phyloP scores from a whole-genome alignment of 2,888 invertebrate species.

The Monoplex corrugatus region DNA sequence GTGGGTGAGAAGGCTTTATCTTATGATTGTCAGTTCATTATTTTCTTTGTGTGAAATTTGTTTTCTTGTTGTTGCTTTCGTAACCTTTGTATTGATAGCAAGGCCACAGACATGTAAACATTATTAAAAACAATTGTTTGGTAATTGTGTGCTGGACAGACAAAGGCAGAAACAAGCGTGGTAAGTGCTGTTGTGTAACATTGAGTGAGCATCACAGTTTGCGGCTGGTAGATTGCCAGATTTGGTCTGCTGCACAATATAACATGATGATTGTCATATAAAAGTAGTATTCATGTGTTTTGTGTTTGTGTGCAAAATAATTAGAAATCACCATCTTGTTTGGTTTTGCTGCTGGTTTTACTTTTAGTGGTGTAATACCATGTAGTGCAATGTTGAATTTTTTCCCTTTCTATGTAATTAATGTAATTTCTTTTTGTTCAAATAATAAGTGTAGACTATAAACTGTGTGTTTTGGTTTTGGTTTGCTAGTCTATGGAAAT shows the following conservation, averaged over 20 bases:
- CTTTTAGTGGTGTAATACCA: too few species aligned
- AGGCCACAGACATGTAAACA: neutral
- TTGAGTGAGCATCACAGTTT: neutral
- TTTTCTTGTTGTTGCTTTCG: too few species aligned
- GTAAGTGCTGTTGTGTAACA: conserved; percentile 13
- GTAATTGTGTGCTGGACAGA: conserved; percentile 17
- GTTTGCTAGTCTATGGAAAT: too few species aligned
- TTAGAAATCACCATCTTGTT: neutral
- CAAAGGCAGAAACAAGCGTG: neutral
- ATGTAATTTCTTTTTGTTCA: too few species aligned
- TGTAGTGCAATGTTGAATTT: neutral
- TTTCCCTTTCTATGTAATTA: neutral
- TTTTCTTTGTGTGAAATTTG: neutral
- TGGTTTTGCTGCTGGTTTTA: neutral
- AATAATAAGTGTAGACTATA: too few species aligned
- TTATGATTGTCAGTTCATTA: neutral
- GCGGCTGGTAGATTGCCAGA: conserved; percentile 26
- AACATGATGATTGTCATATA: neutral
- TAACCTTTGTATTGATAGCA: neutral
- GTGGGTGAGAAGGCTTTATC: too few species aligned
- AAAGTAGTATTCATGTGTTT: neutral
- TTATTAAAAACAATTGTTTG: neutral
- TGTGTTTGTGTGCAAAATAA: neutral
- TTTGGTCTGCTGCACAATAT: neutral
- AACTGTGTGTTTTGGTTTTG: too few species aligned